Evolutionary conservation across 1,140 invertebrate species (phyloP), one percentile per base, ranked within the genome.

Genomic region (Eupristina koningsbergeri): DNA sequence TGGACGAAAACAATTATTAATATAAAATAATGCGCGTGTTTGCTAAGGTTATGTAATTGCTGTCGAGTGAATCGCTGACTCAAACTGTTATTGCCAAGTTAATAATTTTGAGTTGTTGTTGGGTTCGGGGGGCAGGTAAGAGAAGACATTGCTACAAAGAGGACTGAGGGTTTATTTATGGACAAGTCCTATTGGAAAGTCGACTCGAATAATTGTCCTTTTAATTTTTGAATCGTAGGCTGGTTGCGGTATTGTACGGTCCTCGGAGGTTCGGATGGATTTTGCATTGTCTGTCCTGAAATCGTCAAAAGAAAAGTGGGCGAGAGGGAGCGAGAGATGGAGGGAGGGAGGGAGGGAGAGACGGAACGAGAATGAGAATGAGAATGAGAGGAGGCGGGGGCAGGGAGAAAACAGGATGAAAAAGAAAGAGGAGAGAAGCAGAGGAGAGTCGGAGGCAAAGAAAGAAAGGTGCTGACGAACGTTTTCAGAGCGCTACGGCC

Each of bases 401-500:
- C 31, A 79, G 77, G 86, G 61, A 85, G 77, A 85, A 63, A 84
- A 78, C 84, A 80, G 85, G 75, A 22, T 76, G 58, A 71, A 80
- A 85, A 83, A 86, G 63, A 78, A 85, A n/a, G 36, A 34, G 15
- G 34, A 19, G 47, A 34, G 63, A 86, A 36, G 29, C 7, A 80
- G 71, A 41, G 13, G 39, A 80, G 83, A 74, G 84, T 13, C 15
- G 3, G 74, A 80, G 45, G 45, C 6, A 79, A 34, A 63, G 82
- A 83, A 87, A 80, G 86, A 84, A 86, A 83, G 86, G 81, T 47
- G 76, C 84, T 83, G 84, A 83, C 81, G 77, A 86, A 76, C 87
- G 88, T 89, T 89, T 87, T 87, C 85, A 86, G 86, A 87, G 86
- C 86, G 86, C 86, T 86, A 85, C 86, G 87, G 86, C 87, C 88